Conservation (phyloP, 2,888 invertebrate species). For the Diabrotica balteata region DNA sequence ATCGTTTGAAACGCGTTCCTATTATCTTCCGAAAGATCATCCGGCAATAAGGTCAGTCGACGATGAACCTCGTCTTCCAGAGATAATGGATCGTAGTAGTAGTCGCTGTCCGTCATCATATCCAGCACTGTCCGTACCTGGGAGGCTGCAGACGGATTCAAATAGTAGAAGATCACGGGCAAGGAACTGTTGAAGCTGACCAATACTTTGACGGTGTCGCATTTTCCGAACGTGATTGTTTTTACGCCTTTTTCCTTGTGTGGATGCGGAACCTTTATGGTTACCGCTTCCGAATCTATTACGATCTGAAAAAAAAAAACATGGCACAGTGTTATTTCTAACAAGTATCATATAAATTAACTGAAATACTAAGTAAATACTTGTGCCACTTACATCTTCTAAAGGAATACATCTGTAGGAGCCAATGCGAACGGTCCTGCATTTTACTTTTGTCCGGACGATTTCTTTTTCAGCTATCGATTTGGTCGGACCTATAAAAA, state of each 20-base stretch:
- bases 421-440: slow-evolving; percentile 84
- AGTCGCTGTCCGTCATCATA: slow-evolving; percentile 67
- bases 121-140: slow-evolving; percentile 74
- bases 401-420: slow-evolving; percentile 81
- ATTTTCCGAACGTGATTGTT: slow-evolving; percentile 71
- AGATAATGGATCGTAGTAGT: slow-evolving; percentile 68
- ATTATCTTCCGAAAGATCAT: slow-evolving; percentile 71
- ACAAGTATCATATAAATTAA: slow-evolving; percentile 15
- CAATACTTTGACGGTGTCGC: slow-evolving; percentile 76
- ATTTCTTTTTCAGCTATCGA: slow-evolving; percentile 20
- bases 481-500: slow-evolving; percentile 16
- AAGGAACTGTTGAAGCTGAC: slow-evolving; percentile 78
- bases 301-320: slow-evolving; percentile 48
- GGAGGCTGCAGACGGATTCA: slow-evolving; percentile 71
- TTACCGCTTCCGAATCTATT: slow-evolving; percentile 49
- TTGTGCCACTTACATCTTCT: slow-evolving; percentile 66
- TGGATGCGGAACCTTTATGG: slow-evolving; percentile 67
- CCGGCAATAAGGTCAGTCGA: slow-evolving; percentile 79
- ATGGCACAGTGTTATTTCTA: background rate
- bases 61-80: slow-evolving; percentile 66
- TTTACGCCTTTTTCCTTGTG: slow-evolving; percentile 65
- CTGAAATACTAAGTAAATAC: slow-evolving; percentile 7
- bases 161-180: slow-evolving; percentile 83
- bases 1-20: slow-evolving; percentile 70
- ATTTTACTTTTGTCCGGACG: slow-evolving; percentile 53